Conservation (phyloP, 2,888 invertebrate genomes). For the Eupithecia exiguata region DNA sequence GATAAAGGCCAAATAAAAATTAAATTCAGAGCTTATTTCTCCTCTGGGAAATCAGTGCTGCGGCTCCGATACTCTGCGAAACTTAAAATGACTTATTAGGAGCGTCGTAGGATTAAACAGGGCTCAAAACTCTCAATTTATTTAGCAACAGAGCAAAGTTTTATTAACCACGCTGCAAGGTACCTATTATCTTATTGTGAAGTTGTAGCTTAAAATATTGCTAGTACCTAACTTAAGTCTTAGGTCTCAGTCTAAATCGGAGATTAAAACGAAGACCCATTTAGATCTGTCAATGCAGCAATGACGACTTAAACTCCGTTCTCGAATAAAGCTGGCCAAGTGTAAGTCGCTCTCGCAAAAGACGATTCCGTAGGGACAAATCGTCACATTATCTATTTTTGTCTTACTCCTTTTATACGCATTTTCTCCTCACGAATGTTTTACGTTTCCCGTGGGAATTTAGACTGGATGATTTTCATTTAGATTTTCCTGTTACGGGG, state of each 20-base stretch:
- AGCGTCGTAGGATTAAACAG: constrained; percentile 10
- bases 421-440: constrained; percentile 10
- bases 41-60: constrained; percentile 33
- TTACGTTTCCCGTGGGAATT: constrained; percentile 8
- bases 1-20: constrained; percentile 27
- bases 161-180: not conserved
- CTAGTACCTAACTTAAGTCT: too few species aligned
- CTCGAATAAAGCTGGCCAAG: not conserved
- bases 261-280: not conserved
- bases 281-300: not conserved
- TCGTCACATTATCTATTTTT: constrained; percentile 8
- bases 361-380: constrained; percentile 1
- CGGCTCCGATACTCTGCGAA: constrained; percentile 22
- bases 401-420: constrained; percentile 12
- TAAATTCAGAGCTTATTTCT: constrained; percentile 29
- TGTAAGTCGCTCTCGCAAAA: not conserved
- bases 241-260: too few species aligned
- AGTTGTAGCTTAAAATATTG: not conserved
- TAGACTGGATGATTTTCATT: constrained; percentile 7
- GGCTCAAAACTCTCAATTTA: constrained; percentile 10
- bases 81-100: constrained; percentile 31
- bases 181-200: not conserved
- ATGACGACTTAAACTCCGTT: not conserved
- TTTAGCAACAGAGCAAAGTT: not conserved
- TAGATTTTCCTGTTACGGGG: constrained; percentile 57